Base-by-base conservation (phyloP, 1,140 invertebrate genomes). In the Trachymyrmex septentrionalis region DNA sequence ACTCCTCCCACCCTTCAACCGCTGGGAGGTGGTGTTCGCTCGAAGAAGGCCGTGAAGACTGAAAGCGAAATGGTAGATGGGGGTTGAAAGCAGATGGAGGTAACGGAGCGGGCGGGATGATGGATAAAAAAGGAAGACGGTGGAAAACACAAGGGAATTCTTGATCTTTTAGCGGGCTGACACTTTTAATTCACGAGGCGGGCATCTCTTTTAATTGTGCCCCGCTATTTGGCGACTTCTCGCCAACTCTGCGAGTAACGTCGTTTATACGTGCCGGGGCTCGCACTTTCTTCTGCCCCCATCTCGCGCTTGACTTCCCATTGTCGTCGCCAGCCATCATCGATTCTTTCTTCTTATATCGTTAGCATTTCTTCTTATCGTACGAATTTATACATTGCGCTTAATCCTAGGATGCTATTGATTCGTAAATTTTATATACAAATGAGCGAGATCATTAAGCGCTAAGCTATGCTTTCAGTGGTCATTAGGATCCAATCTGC, bases 111-210 rank as follows among this genome's bases (percentile, higher is more conserved):
- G 71, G 14, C 53, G 53, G 14, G 34, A 69, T 69, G 64, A 57
- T 53, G 57, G 84, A 88, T 75, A 86, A 81, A 71, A 82, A 88
- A 55, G 59, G 12, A 64, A 53, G 50, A 50, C 9, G 69, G 59
- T 63, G 87, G 88, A 77, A 92, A 91, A 93, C 86, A 85, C 90
- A 85, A 87, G 88, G 71, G 88, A 91, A 91, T 93, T 93, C 88
- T 93, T 93, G 91, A 94, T 94, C 93, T 94, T 90, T 93, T 93
- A 93, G 93, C 92, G 88, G 88, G 88, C 91, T 91, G 92, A 91
- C 89, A 92, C 92, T 93, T 94, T 93, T 93, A 93, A 94, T 94
- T 94, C 91, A 86, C 88, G 78, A 91, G 89, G 84, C 85, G 87
- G 63, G 84, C 87, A 91, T 91, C 89, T 88, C 80, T 93, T 90